Evolutionary conservation across 2,113 vertebrate species (phyloP), one percentile per base, ranked within the genome.

Genomic region (Pseudonaja textilis): DNA sequence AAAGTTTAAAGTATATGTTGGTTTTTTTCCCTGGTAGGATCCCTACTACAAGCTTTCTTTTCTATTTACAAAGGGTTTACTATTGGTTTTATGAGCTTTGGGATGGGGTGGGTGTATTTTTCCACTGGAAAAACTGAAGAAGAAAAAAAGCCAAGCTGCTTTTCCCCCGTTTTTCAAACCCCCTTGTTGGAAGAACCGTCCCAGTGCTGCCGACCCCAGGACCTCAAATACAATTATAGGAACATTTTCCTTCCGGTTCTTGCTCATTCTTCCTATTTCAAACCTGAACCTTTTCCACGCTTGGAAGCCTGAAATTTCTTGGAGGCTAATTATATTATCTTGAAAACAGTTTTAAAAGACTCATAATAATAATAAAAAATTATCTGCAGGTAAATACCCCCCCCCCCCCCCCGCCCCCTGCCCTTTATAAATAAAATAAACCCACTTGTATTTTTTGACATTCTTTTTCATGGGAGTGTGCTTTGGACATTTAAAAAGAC

Each of bases 351-450:
- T 52, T 52, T 69, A n/a, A n/a, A 16, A n/a, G 61, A n/a, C 61
- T 16, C n/a, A n/a, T n/a, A 52, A 52, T 52, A 52, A 52, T 52
- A 52, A 52, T 52, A 52, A 52, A 10, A 52, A 52, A 52, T 2
- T 11, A 8, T 52, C 11, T 52, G 9, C 50, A 8, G 10, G 7
- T 11, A 52, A 52, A 47, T 47, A 47, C 47, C 47, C 8, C 10
- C 50, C 9, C 0, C 8, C 50, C 0, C 50, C 11, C 50, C 9
- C 0, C 8, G 9, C 0, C 50, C 11, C 50, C 50, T 8, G 57
- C 2, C 8, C 61, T 64, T 64, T 64, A 64, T 64, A n/a, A n/a
- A n/a, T 69, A 2, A 69, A 69, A 74, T 22, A 81, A 39, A 81
- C 18, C 34, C 34, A 7, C 16, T 39, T 81, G 34, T 39, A 81